phyloP scores from a whole-genome alignment of 2,797 vertebrate genomes.

The Acipenser ruthenus region DNA sequence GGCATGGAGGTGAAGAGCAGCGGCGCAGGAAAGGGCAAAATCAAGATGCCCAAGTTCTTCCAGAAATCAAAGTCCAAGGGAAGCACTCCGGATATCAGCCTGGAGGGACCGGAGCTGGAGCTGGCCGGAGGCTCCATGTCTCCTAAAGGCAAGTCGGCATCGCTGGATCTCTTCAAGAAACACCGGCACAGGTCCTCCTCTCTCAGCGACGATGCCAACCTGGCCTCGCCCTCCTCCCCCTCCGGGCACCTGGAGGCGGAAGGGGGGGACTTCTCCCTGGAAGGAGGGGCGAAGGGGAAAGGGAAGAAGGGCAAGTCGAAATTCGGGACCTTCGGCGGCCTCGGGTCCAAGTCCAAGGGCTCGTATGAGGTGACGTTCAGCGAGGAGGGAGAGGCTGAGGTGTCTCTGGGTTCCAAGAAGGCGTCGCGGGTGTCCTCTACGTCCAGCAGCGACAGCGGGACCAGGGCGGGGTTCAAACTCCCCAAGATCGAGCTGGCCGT shows the following conservation, averaged over 20 bases:
- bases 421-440: conserved; percentile 70
- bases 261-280: conserved; percentile 55
- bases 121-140: conserved; percentile 54
- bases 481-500: conserved; percentile 68
- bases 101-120: conserved; percentile 49
- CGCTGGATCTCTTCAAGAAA: conserved; percentile 78
- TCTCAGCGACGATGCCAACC: conserved; percentile 69
- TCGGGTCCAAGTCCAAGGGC: conserved; percentile 85
- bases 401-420: conserved; percentile 59
- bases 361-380: conserved; percentile 87
- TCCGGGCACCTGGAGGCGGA: conserved; percentile 63
- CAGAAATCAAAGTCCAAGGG: conserved; percentile 79
- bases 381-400: conserved; percentile 60
- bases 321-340: conserved; percentile 89
- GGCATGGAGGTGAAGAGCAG: conserved; percentile 59
- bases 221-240: conserved; percentile 53
- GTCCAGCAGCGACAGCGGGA: conserved; percentile 76
- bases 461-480: conserved; percentile 59
- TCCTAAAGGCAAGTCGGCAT: conserved; percentile 69
- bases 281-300: conserved; percentile 56
- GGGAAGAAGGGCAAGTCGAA: conserved; percentile 78
- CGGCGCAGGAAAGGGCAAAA: conserved; percentile 64
- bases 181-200: conserved; percentile 72
- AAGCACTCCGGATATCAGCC: conserved; percentile 47
- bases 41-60: conserved; percentile 85